Base-by-base conservation (phyloP, 2,113 vertebrate species). In the Pseudonaja textilis region DNA sequence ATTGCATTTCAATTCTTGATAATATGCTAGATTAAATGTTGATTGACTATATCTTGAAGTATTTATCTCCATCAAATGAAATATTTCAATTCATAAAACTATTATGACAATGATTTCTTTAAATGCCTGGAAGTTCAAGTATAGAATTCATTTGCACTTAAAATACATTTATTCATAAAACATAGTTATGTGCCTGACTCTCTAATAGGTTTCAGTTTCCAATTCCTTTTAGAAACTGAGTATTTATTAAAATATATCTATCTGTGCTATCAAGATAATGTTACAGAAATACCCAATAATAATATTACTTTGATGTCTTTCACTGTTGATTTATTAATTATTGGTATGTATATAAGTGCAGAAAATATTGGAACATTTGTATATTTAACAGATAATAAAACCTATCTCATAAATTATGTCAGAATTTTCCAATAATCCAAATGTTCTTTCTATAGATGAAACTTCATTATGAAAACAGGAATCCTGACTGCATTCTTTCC, bases 91-190 rank as follows among this genome's bases (percentile, higher is more conserved):
- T 7, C 92, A 5, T 89, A 93, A 95, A 64, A 61, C 85, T 95
- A 87, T 57, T 86, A 92, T 87, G 91, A 91, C 93, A 91, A 89
- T 85, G 87, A 52, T 95, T 74, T 95, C 94, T 96, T 94, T 94
- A 93, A 91, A 90, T 54, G n/a, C n/a, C 90, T 93, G 91, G 69
- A 95, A 94, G 59, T 94, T 93, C 74, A 95, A 95, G 47, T 86
- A 34, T 45, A 91, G 93, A 94, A 95, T 95, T 96, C 91, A 96
- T 95, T 91, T 91, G 90, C n/a, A 64, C 89, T 89, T 96, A 94
- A 81, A 95, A 95, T 57, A 94, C 57, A 92, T 96, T 95, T 93
- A 94, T 96, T 93, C 55, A 85, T 89, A 86, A 89, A 89, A 93
- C 20, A 20, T 86, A 86, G 22, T 25, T 89, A 85, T 81, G 23